Evolutionary conservation across 2,113 vertebrate genomes (phyloP).

Genomic region (Falco punctatus): DNA sequence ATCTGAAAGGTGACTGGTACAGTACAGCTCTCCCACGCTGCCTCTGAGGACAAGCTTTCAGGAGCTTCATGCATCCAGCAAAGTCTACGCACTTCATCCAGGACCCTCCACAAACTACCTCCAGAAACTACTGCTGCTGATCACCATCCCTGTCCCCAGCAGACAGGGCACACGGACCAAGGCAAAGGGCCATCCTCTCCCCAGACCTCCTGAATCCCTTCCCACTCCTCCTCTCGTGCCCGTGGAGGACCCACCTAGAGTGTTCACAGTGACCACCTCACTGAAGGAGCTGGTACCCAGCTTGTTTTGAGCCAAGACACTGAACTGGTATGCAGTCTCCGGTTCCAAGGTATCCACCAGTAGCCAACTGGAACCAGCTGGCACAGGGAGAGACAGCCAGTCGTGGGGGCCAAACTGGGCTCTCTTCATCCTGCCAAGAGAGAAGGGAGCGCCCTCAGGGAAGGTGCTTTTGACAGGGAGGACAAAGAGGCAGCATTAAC

Average conservation of each 20-base stretch:
- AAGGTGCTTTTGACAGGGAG: neutral
- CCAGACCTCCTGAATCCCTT: neutral
- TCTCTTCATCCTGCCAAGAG: slow-evolving; percentile 89
- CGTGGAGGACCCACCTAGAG: slow-evolving; percentile 84
- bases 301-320: slow-evolving; percentile 98
- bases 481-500: neutral
- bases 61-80: neutral
- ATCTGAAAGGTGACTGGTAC: neutral
- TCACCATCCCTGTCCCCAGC: neutral
- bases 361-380: slow-evolving; percentile 88
- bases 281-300: slow-evolving; percentile 98
- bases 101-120: neutral
- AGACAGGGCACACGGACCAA: fast-evolving
- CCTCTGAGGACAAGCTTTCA: neutral
- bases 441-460: slow-evolving; percentile 44
- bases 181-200: neutral
- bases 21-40: neutral
- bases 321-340: slow-evolving; percentile 98
- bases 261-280: slow-evolving; percentile 98
- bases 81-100: neutral
- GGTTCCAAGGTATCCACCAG: slow-evolving; percentile 92
- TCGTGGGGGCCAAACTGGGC: slow-evolving; percentile 95
- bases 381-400: slow-evolving; percentile 94
- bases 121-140: neutral
- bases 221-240: neutral